Conservation (phyloP, 2,797 vertebrate species). For the Pseudochaenichthys georgianus region DNA sequence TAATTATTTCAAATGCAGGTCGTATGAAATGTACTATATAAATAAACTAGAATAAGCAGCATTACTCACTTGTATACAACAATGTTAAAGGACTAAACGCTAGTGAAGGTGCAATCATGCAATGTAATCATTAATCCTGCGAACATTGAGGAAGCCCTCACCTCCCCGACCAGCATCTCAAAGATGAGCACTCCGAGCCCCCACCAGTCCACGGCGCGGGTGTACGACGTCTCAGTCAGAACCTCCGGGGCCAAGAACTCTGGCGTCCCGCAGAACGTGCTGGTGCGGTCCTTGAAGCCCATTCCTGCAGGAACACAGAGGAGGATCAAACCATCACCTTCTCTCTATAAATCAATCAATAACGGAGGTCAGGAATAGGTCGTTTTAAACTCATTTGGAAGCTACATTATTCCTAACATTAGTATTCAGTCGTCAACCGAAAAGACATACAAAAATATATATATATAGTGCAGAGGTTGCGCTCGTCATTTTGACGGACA, state of each 20-base stretch:
- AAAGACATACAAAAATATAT: too few relatives aligned
- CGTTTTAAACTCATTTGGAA: neutral
- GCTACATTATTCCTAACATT: neutral
- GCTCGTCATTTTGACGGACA: too few relatives aligned
- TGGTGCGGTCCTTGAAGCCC: slow-evolving; percentile 98
- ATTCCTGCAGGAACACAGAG: slow-evolving; percentile 86
- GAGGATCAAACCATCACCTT: neutral
- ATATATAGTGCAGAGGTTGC: too few relatives aligned
- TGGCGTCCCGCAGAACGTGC: slow-evolving; percentile 98
- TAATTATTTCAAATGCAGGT: too few relatives aligned
- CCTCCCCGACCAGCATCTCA: slow-evolving; percentile 99
- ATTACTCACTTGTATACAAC: neutral
- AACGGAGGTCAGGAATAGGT: neutral
- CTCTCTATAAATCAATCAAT: neutral
- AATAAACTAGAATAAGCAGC: too few relatives aligned
- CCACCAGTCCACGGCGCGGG: slow-evolving; percentile 99
- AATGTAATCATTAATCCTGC: neutral
- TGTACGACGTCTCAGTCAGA: slow-evolving; percentile 98
- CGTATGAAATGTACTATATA: too few relatives aligned
- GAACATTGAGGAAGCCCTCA: slow-evolving; percentile 72
- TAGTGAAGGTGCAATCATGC: too few relatives aligned
- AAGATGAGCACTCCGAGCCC: slow-evolving; percentile 98
- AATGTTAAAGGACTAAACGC: too few relatives aligned
- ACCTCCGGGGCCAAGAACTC: slow-evolving; percentile 99
- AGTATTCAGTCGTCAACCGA: too few relatives aligned